phyloP scores from a whole-genome alignment of 92 coral and sea anemone genomes.

The Diadumene lineata region DNA sequence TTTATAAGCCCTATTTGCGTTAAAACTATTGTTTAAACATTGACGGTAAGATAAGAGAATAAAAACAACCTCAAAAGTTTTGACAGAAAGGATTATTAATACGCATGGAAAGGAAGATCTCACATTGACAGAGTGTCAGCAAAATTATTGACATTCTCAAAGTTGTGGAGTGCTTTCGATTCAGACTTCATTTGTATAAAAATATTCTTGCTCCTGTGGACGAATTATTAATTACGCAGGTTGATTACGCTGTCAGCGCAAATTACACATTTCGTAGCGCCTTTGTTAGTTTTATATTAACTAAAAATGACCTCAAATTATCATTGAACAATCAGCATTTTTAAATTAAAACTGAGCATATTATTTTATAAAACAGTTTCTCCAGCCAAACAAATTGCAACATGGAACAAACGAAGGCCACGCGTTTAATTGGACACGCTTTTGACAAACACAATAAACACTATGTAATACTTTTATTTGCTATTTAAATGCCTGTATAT shows the following conservation, averaged over 20 bases:
- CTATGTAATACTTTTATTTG: no score
- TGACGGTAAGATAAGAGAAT: neutral
- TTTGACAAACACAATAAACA: neutral
- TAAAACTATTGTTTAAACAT: constrained; percentile 1
- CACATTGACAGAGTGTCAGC: neutral
- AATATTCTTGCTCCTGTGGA: neutral
- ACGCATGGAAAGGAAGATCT: neutral
- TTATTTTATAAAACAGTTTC: neutral
- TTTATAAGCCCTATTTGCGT: neutral
- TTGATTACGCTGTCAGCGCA: constrained; percentile 4
- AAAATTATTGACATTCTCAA: neutral
- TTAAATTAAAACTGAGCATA: neutral
- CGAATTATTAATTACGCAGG: constrained; percentile 2
- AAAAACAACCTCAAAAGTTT: neutral
- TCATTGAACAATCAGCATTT: neutral
- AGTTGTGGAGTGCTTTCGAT: neutral
- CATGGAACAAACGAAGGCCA: constrained; percentile 9
- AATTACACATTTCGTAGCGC: neutral
- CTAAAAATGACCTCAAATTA: constrained; percentile 6
- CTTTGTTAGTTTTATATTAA: neutral
- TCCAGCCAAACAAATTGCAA: neutral
- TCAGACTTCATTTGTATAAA: neutral
- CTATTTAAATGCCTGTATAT: neutral
- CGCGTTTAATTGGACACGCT: neutral
- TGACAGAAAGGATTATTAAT: neutral